phyloP scores from a whole-genome alignment of 2,797 vertebrate genomes.

The Furcifer pardalis region DNA sequence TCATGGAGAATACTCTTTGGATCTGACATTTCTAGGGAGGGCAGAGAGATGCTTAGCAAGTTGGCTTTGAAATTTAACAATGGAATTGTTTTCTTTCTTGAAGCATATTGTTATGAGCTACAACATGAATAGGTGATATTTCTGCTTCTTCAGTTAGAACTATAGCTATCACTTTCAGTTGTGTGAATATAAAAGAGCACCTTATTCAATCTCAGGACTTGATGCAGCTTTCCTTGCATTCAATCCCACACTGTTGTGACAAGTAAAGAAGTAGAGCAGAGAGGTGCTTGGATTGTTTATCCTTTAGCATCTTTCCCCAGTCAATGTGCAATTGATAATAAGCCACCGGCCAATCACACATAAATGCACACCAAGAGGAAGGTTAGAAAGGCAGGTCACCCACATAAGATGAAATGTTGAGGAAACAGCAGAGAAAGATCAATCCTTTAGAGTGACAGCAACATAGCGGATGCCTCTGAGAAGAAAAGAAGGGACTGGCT shows the following conservation, averaged over 20 bases:
- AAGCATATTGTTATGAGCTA: constrained; percentile 62
- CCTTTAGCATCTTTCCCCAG: neutral
- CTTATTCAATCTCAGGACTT: neutral
- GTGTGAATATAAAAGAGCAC: constrained; percentile 32
- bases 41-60: constrained; percentile 60
- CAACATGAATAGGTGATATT: constrained; percentile 62
- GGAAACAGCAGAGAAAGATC: neutral
- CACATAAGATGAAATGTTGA: neutral
- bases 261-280: neutral
- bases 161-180: constrained; percentile 18
- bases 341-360: neutral
- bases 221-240: neutral
- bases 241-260: neutral
- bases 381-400: constrained; percentile 14
- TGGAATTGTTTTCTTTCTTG: constrained; percentile 51
- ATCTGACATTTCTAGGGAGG: constrained; percentile 6
- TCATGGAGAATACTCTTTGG: neutral
- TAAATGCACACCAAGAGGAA: neutral
- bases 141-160: constrained; percentile 47
- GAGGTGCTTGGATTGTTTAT: neutral
- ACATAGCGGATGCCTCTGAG: neutral
- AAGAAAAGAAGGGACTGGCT: neutral
- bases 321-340: constrained; percentile 15
- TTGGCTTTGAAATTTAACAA: constrained; percentile 49
- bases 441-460: neutral